A percentile compares a stretch with the other conserved stretches of the same genome.
These are phyloP conservation scores for Vimba vimba DNA, from an alignment of 2,113 vertebrate genomes.

Conservation along the genomic window DNA sequence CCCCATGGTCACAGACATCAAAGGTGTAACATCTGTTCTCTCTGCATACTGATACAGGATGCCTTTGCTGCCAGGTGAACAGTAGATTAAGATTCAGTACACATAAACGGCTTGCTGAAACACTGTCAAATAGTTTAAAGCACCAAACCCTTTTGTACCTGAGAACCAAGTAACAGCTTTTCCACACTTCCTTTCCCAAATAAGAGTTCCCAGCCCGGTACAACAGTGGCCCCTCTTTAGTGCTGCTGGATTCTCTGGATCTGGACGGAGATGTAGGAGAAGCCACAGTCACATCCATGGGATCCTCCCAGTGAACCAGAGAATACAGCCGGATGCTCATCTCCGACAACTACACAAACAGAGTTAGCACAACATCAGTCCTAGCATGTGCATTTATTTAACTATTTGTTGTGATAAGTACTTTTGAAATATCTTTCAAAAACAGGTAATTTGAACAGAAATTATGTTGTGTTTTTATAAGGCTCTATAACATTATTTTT, in stretches of 20 bases:
- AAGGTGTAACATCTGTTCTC: conserved; percentile 83
- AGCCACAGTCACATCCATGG: conserved; percentile 80
- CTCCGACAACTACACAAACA: conserved; percentile 75
- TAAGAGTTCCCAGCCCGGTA: conserved; percentile 90
- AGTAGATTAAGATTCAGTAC: not conserved
- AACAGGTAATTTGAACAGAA: not conserved
- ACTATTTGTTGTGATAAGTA: not conserved
- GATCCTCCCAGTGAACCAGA: conserved; percentile 96
- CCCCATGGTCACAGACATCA: conserved; percentile 96
- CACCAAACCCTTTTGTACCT: conserved; percentile 73
- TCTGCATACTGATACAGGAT: conserved; percentile 92
- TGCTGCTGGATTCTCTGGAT: conserved; percentile 59
- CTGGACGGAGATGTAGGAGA: conserved; percentile 62
- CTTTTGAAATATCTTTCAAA: not conserved
- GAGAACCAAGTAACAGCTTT: conserved; percentile 91
- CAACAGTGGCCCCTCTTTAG: conserved; percentile 88
- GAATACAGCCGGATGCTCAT: conserved; percentile 88
- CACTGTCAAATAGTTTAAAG: not conserved
- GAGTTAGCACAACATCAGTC: not conserved
- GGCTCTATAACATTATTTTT: too few species aligned
- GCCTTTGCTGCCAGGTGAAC: conserved; percentile 78
- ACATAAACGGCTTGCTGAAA: not conserved
- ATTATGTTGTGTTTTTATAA: not conserved
- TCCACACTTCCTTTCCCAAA: conserved; percentile 95
- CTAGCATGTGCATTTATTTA: not conserved